Conservation (phyloP, 2,888 invertebrate genomes). For the Amphipoea lucens region DNA sequence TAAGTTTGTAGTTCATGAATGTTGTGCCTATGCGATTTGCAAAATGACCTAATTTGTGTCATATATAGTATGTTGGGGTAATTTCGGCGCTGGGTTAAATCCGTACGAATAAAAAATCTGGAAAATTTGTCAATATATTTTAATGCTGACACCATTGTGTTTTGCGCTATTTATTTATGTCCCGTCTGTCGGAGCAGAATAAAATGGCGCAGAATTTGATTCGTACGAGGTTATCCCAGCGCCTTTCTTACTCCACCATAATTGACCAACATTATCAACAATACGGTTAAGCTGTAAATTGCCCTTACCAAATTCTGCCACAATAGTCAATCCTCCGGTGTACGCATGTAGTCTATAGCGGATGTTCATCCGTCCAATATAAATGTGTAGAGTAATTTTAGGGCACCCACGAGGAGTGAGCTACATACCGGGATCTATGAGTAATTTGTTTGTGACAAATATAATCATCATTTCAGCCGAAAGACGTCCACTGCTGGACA, state of each 20-base stretch:
- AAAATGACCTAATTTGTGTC: not conserved
- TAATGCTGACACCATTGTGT: not conserved
- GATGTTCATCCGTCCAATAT: slow-evolving; percentile 54
- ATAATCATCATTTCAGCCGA: too few relatives aligned
- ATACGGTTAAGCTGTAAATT: not conserved
- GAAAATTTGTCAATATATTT: not conserved
- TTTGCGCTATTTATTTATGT: not conserved
- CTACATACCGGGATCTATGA: slow-evolving; percentile 16
- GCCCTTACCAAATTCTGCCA: slow-evolving; percentile 19
- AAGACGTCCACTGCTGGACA: too few relatives aligned
- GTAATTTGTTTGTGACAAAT: slow-evolving; percentile 33
- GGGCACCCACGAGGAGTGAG: slow-evolving; percentile 46
- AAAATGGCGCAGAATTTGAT: not conserved
- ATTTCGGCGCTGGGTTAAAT: not conserved
- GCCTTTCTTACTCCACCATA: not conserved
- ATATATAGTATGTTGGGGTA: not conserved
- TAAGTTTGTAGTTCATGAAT: not conserved
- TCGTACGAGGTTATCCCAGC: not conserved
- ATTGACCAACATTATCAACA: not conserved
- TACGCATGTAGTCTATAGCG: slow-evolving; percentile 27
- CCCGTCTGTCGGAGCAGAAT: not conserved
- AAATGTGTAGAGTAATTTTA: slow-evolving; percentile 38
- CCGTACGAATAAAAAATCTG: not conserved
- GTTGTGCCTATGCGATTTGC: not conserved
- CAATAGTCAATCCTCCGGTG: slow-evolving; percentile 16